Base-by-base conservation (phyloP, 1,140 invertebrate genomes). In the Drosophila takahashii region DNA sequence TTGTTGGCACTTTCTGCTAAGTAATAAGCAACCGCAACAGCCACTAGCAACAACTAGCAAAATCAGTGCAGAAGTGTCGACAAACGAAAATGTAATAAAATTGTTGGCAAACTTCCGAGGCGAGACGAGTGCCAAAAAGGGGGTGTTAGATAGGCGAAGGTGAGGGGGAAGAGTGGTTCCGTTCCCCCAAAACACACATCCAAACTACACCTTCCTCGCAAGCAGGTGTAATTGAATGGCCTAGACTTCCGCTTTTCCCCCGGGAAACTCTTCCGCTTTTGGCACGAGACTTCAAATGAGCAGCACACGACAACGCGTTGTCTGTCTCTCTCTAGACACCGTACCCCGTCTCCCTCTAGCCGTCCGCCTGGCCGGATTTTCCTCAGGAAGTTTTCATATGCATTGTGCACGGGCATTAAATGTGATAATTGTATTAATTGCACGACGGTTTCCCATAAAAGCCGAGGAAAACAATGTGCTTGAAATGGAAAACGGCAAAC, bases 31-130 rank as follows among this genome's bases (percentile, higher is more conserved):
- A 70, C 62, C 62, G 61, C 73, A 85, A 54, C 66, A 78, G 52
- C 58, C 69, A 73, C 45, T 26, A 36, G 27, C 60, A 75, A 58
- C 53, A 57, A 47, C 48, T 61, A 62, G 59, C 32, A 22, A 70
- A 70, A 70, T 69, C 66, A 70, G 42, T 26, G 66, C 81, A 85
- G 70, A 85, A 85, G 77, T 80, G 81, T 84, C 81, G 81, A 85
- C 77, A 81, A 80, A 75, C 81, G 81, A 86, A 85, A 85, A 86
- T 86, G 81, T 86, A 86, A 86, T 86, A 86, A 86, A 86, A 86
- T 86, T 86, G 81, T 86, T 86, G 81, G 81, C 81, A 86, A 87
- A 67, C 72, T 76, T 86, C 81, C 72, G 64, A 67, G 37, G 50
- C 64, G 64, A 53, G 66, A 57, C 65, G 66, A 70, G 64, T 70